Percentiles rank a stretch among this genome's conserved stretches.
These are phyloP conservation scores for Andricus grossulariae DNA, from an alignment of 1,140 invertebrate species.

Conservation along the genomic window DNA sequence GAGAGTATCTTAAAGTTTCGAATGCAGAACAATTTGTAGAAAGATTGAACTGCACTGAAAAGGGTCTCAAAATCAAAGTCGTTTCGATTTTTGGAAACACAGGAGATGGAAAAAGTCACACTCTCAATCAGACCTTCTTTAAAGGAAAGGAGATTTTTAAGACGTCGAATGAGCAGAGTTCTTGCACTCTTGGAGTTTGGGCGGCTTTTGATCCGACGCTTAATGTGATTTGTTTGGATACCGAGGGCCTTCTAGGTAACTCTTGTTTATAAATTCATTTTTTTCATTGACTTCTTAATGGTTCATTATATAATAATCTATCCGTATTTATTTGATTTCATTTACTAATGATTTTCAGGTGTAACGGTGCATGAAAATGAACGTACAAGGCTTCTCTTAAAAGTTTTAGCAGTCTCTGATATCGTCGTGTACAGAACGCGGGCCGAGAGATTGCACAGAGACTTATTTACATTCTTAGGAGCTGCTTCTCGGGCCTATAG, in stretches of 20 bases:
- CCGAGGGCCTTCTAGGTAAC: conserved; percentile 84
- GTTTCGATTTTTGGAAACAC: conserved; percentile 93
- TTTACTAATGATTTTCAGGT: conserved; percentile 57
- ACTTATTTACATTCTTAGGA: conserved; percentile 88
- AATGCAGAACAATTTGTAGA: conserved; percentile 76
- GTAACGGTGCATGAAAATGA: conserved; percentile 83
- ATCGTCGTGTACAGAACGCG: conserved; percentile 88
- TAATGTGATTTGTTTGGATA: conserved; percentile 86
- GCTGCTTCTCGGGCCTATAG: conserved; percentile 86
- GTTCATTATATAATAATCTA: too few species aligned
- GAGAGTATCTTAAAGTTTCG: conserved; percentile 76
- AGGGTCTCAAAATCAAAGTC: conserved; percentile 83
- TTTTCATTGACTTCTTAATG: neutral
- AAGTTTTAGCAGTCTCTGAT: conserved; percentile 87
- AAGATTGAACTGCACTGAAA: conserved; percentile 72
- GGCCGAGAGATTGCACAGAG: conserved; percentile 85
- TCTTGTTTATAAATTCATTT: neutral
- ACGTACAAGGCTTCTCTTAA: conserved; percentile 83
- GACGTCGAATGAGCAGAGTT: conserved; percentile 83
- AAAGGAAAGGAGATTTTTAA: conserved; percentile 84
- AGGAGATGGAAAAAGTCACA: conserved; percentile 90
- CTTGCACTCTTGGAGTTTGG: conserved; percentile 90
- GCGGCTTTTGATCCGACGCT: conserved; percentile 82
- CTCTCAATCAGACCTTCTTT: conserved; percentile 89
- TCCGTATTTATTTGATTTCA: too few species aligned